These are phyloP conservation scores for Xyrauchen texanus DNA, from an alignment of 2,113 vertebrate species.

Conservation along the genomic window DNA sequence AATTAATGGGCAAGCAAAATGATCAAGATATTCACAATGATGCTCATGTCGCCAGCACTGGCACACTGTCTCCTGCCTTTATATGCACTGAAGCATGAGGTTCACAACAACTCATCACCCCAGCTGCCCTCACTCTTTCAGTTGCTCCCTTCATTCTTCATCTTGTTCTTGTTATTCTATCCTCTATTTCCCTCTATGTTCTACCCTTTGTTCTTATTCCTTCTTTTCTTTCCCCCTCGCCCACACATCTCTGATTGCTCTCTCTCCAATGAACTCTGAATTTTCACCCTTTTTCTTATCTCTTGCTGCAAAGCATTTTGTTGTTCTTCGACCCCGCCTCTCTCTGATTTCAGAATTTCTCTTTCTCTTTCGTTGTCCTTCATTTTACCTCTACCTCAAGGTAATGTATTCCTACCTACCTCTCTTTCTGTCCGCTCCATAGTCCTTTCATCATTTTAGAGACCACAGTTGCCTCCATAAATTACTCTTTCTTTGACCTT, in stretches of 20 bases:
- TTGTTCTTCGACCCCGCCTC: slow-evolving; percentile 2
- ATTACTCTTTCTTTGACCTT: neutral
- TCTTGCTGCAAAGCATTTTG: slow-evolving; percentile 3
- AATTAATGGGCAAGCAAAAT: too few relatives aligned
- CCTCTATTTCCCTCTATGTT: neutral
- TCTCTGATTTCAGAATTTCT: neutral
- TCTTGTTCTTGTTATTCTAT: neutral
- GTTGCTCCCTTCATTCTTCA: neutral
- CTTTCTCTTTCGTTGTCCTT: slow-evolving; percentile 27
- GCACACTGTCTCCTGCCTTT: too few relatives aligned
- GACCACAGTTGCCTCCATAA: neutral
- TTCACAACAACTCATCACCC: too few relatives aligned
- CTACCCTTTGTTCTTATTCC: slow-evolving; percentile 2
- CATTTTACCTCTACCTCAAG: slow-evolving; percentile 14
- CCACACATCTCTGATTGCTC: neutral
- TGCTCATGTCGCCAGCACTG: too few relatives aligned
- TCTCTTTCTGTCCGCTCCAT: neutral
- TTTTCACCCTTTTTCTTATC: neutral
- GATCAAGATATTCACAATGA: too few relatives aligned
- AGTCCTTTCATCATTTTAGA: neutral
- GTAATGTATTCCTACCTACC: neutral
- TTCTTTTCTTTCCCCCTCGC: neutral
- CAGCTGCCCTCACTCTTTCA: too few relatives aligned
- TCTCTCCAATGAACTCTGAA: neutral
- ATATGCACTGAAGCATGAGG: too few relatives aligned